Percentiles rank a stretch among this genome's conserved stretches.
phyloP scores from a whole-genome alignment of 1,140 invertebrate genomes.

The Tribolium madens region DNA sequence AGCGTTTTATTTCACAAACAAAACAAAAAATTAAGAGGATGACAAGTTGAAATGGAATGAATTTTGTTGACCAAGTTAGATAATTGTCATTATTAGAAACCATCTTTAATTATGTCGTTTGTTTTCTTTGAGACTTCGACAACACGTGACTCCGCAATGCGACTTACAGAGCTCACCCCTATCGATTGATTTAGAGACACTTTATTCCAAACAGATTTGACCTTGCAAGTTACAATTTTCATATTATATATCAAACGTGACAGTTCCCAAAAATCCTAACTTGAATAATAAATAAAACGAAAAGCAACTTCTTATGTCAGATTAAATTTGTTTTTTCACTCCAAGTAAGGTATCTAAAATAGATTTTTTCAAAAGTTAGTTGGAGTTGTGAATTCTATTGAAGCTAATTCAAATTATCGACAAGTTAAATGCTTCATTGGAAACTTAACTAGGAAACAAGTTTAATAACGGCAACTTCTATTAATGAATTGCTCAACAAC shows the following conservation, averaged over 20 bases:
- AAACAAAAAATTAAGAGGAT: too few species aligned
- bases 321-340: not conserved
- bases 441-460: conserved; percentile 44
- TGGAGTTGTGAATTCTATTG: conserved; percentile 35
- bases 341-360: conserved; percentile 19
- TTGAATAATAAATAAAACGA: not conserved
- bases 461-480: conserved; percentile 42
- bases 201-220: conserved; percentile 43
- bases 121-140: conserved; percentile 32
- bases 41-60: not conserved
- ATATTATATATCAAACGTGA: conserved; percentile 24
- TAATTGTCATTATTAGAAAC: not conserved
- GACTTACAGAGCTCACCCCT: conserved; percentile 31
- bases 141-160: conserved; percentile 44
- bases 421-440: conserved; percentile 44
- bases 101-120: conserved; percentile 40
- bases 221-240: conserved; percentile 27
- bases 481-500: conserved; percentile 43
- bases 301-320: not conserved
- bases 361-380: conserved; percentile 29
- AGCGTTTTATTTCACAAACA: too few species aligned
- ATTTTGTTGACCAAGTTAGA: not conserved
- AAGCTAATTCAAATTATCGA: conserved; percentile 45
- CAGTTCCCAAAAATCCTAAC: not conserved
- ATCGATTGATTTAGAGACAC: conserved; percentile 43